These are phyloP conservation scores for Psammodynastes pulverulentus DNA, from an alignment of 2,113 vertebrate species.

Conservation along the genomic window DNA sequence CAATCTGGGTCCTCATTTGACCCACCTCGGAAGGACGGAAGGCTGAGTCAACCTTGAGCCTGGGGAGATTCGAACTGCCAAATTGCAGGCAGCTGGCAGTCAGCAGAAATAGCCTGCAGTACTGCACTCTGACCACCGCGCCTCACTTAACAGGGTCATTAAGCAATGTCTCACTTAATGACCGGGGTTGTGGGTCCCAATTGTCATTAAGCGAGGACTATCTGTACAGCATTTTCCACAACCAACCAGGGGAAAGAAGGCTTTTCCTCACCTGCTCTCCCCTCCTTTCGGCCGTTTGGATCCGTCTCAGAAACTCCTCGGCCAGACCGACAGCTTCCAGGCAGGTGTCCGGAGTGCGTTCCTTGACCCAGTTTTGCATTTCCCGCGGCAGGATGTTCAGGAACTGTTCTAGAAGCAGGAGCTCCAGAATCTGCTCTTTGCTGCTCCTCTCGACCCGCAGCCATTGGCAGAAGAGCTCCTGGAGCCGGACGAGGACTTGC, in stretches of 20 bases:
- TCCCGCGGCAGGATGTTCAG: conserved; percentile 1
- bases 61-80: no score
- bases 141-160: no score
- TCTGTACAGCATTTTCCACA: background rate
- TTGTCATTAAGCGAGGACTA: background rate
- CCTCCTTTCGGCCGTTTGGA: background rate
- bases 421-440: conserved; percentile 24
- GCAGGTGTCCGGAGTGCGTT: background rate
- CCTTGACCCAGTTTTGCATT: conserved; percentile 17
- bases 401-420: conserved; percentile 17
- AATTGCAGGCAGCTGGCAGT: no score
- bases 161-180: background rate
- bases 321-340: background rate
- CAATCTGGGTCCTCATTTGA: no score
- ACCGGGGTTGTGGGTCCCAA: background rate
- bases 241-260: background rate
- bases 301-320: background rate
- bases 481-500: background rate
- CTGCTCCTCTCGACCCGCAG: background rate
- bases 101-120: no score
- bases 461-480: background rate
- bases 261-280: background rate
- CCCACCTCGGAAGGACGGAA: no score
- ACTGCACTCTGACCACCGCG: no score
- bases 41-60: no score